Conservation (phyloP, 2,113 vertebrate species). For the Caranx melampygus region DNA sequence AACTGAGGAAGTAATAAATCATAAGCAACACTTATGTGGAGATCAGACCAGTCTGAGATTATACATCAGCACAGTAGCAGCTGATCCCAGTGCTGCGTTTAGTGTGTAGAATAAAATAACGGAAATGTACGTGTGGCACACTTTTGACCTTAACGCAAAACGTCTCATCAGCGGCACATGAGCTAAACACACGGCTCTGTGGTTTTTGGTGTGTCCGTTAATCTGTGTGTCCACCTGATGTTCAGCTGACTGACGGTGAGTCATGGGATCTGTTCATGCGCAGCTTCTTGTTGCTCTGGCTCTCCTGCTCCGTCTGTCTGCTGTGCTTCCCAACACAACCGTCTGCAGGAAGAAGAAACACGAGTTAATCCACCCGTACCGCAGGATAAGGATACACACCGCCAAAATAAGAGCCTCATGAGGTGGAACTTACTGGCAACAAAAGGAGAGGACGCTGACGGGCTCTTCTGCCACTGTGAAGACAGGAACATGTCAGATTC, state of each 20-base stretch:
- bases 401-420: too few relatives aligned
- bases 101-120: not conserved
- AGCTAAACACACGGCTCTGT: not conserved
- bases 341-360: constrained; percentile 56
- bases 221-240: not conserved
- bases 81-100: not conserved
- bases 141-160: not conserved
- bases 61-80: not conserved
- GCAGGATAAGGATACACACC: too few relatives aligned
- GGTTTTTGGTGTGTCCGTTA: not conserved
- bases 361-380: too few relatives aligned
- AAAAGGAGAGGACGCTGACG: constrained; percentile 61
- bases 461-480: constrained; percentile 89
- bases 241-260: constrained; percentile 15
- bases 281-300: constrained; percentile 72
- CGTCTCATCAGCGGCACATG: constrained; percentile 1
- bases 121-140: not conserved
- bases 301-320: constrained; percentile 48
- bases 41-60: not conserved
- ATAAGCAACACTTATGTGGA: too few relatives aligned
- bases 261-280: constrained; percentile 13
- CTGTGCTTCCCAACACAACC: constrained; percentile 74
- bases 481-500: constrained; percentile 52
- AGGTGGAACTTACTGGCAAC: constrained; percentile 85
- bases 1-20: too few relatives aligned